Evolutionary conservation across 2,888 invertebrate species (phyloP), one percentile per base, ranked within the genome.

Genomic region (Campoletis raptor): DNA sequence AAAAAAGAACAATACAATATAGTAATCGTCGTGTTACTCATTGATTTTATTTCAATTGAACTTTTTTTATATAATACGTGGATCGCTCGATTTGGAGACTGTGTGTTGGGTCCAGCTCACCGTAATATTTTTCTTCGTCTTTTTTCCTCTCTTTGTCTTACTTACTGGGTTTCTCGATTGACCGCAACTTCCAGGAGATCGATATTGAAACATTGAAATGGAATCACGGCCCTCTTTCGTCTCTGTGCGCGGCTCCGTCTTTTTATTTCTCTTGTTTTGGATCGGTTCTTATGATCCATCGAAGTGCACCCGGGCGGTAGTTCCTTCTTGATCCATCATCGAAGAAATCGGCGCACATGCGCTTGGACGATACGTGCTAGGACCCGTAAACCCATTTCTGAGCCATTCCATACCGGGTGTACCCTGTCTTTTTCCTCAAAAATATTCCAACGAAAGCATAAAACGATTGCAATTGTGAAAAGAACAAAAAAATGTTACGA

Each of bases 181-280:
- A 90, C 87, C 85, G 85, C 81, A 82, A 72, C 87, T 86, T 84
- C 85, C 86, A 80, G 72, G 57, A 87, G 88, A 88, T 84, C 86
- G 86, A 86, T 89, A 88, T 89, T 88, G 88, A 86, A 88, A 89
- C 91, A 93, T 93, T 93, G 93, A 93, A 94, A 94, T 94, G 92
- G 92, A 93, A 94, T 94, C 93, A 92, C 92, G 92, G 84, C 81
- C 81, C 84, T 67, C 83, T 54, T 70, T 76, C 77, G n/a, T 64
- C 42, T 57, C 52, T 57, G 40, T 72, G 67, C 81, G 83, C 83
- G 72, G 85, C 83, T 70, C 74, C 73, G 73, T 42, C n/a, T 80
- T 78, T 52, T 73, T 73, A 42, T 64, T 30, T 30, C 30, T 57
- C 42, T 70, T 42, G 24, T 69, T 81, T 67, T 83, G 77, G 66